Base-by-base conservation (phyloP, 2,113 vertebrate species). In the Hemicordylus capensis region DNA sequence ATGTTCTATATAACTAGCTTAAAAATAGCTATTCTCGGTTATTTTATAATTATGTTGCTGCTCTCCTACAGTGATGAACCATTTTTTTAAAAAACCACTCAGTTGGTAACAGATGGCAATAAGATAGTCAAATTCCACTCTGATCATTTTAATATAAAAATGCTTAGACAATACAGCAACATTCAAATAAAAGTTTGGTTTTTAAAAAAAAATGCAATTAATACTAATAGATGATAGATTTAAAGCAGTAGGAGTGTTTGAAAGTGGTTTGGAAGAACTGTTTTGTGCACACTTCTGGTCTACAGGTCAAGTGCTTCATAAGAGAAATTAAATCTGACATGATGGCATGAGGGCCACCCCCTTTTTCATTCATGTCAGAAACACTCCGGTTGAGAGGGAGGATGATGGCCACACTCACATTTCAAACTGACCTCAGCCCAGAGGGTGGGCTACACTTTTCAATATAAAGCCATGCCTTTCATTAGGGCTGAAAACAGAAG, bases 81-180 rank as follows among this genome's bases (percentile, higher is more conserved):
- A 64, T 63, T 83, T 78, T 37, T 31, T 51, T 61, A 22, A 42
- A 70, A 48, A 48, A 28, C 22, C 17, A 51, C 66, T 66, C 56
- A 58, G 31, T 63, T 70, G 31, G 46, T 51, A 82, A 81, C 66
- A 87, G 86, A 87, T 83, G 81, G 66, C 67, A 87, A 56, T 42
- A 72, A 83, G 34, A 72, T 15, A 76, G 58, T 24, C 24, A 39
- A 64, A 15, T 80, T 63, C 31, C 28, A 69, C 77, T 34, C 77
- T 48, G 3, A 34, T 31, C 3, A n/a, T 83, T 84, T 87, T 83
- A 87, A 77, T 83, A 83, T n/a, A 77, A 87, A 87, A 87, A 73
- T 51, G 75, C 28, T 73, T 83, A 56, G 73, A 61, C 73, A 80
- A 58, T 37, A 79, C 81, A 87, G 31, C 74, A 85, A 76, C 22